phyloP scores from a whole-genome alignment of 2,888 invertebrate species.

The Dynastes maya region DNA sequence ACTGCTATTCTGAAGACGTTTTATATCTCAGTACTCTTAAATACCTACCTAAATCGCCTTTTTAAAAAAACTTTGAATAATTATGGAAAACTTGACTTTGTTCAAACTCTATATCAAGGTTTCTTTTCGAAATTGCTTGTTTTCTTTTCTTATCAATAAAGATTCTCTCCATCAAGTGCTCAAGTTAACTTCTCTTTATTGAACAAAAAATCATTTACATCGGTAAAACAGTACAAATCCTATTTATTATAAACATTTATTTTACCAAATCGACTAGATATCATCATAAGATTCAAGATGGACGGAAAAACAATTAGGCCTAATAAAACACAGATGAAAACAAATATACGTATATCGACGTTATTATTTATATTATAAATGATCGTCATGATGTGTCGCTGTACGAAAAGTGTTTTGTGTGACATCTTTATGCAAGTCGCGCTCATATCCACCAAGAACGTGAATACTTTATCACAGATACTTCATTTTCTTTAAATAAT shows the following conservation, averaged over 20 bases:
- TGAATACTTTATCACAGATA: conserved; percentile 37
- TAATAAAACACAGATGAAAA: conserved; percentile 35
- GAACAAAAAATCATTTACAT: conserved; percentile 43
- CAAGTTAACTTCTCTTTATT: conserved; percentile 36
- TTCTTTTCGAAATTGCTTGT: neutral
- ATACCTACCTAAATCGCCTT: too few species aligned
- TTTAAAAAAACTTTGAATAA: too few species aligned
- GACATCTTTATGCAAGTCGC: conserved; percentile 28
- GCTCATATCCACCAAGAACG: conserved; percentile 6
- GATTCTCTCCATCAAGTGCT: conserved; percentile 11
- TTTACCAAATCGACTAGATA: conserved; percentile 46
- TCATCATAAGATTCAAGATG: conserved; percentile 43
- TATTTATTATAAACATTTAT: conserved; percentile 39
- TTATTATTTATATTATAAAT: conserved; percentile 16
- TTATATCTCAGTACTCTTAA: too few species aligned
- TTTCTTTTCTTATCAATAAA: conserved; percentile 7
- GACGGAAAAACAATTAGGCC: conserved; percentile 45
- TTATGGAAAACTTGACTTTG: too few species aligned
- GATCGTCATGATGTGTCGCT: conserved; percentile 29
- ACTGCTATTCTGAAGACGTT: too few species aligned
- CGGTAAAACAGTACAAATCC: conserved; percentile 44
- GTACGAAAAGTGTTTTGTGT: conserved; percentile 38
- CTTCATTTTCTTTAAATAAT: conserved; percentile 4
- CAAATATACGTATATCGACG: conserved; percentile 4
- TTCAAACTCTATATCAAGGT: too few species aligned